Percentiles rank a stretch among this genome's conserved stretches.
phyloP scores from a whole-genome alignment of 2,888 invertebrate genomes.

The Yponomeuta cagnagella region DNA sequence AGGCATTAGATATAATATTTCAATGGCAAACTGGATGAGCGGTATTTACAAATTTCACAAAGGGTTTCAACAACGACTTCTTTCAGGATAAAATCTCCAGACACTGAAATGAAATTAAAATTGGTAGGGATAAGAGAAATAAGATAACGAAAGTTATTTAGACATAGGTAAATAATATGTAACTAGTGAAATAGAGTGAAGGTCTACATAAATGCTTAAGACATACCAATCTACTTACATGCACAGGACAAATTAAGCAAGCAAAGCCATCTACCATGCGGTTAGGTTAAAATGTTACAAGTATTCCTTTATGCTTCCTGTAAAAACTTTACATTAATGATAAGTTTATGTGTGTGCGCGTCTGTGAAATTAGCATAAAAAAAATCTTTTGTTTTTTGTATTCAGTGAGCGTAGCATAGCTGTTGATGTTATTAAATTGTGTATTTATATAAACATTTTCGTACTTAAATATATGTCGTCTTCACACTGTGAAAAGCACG shows the following conservation, averaged over 20 bases:
- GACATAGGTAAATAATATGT: no score
- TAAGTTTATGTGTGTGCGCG: neutral
- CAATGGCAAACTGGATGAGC: neutral
- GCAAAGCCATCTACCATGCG: constrained; percentile 28
- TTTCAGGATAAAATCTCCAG: no score
- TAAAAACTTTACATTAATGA: neutral
- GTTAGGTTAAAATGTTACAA: neutral
- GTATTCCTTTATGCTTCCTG: neutral
- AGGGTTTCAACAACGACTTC: neutral
- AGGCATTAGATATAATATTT: neutral
- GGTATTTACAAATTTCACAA: neutral
- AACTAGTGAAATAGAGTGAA: neutral
- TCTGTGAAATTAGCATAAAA: neutral
- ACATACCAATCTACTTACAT: constrained; percentile 7
- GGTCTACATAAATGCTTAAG: constrained; percentile 21
- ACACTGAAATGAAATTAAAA: no score
- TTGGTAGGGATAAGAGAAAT: no score
- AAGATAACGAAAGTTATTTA: no score
- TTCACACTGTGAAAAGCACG: constrained; percentile 10
- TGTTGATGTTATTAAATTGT: neutral
- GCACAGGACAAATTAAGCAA: constrained; percentile 21
- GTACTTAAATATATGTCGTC: neutral
- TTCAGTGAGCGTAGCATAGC: constrained; percentile 6
- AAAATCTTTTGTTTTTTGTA: neutral
- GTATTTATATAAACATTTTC: constrained; percentile 2